Evolutionary conservation across 2,888 invertebrate species (phyloP), one percentile per base, ranked within the genome.

Genomic region (Drosophila sordidapex): DNA sequence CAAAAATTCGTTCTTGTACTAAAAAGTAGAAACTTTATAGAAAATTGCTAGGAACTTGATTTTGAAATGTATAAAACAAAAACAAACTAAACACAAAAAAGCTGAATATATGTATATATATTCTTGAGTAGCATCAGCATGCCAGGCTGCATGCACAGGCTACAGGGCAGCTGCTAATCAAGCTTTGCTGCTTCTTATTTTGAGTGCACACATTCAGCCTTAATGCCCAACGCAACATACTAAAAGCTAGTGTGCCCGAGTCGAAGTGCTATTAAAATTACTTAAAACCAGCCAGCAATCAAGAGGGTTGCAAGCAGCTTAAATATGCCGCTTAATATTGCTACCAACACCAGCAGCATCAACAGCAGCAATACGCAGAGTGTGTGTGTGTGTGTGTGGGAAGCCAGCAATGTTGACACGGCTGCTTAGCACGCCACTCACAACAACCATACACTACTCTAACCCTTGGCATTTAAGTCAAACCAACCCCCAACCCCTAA

Each of bases 311-410:
- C 81, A 72, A 72, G 83, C 86, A 86, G 88, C 83, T 83, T 83
- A 86, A 88, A 88, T 86, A 81, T 86, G 87, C 83, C 78, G 68
- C 61, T 81, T 88, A 86, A 81, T 86, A 81, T 70, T 86, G 81
- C 83, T 51, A 65, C 59, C 33, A 40, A 29, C 48, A 54, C 15
- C 46, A 54, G 33, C 67, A 65, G 4, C 8, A 64, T 8, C 29
- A 25, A 15, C n/a, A 64, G 4, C 33, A 59, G 11, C 46, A 49
- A 40, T 27, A 35, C 25, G 25, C 27, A 43, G 33, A 33, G 11
- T 36, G 35, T 38, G 57, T 48, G 29, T 54, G 56, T 27, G 5
- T 40, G 60, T 43, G 35, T 52, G 56, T 57, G 53, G 49, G 58
- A 40, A 29, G 56, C 31, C 40, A 70, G 70, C 56, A 53, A 64